Base-by-base conservation (phyloP, 2,888 invertebrate genomes). In the Drosophila stalkeri region DNA sequence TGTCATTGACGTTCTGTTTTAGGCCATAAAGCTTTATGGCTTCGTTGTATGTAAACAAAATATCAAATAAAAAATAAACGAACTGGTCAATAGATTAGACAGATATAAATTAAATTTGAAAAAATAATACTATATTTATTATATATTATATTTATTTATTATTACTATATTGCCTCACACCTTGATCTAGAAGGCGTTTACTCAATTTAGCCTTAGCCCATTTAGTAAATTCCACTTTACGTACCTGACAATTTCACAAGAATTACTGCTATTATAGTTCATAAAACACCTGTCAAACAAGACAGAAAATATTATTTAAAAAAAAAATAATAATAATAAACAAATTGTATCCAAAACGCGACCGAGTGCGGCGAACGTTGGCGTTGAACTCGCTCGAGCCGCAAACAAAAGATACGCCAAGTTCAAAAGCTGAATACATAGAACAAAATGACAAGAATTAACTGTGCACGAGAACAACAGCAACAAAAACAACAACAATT, bases 381-480 rank as follows among this genome's bases (percentile, higher is more conserved):
- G 57, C 69, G 79, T 51, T 72, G 59, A 86, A 83, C 84, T 84
- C 82, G 68, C 72, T 68, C 64, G 73, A 65, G 64, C 52, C 43
- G 46, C 69, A 60, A 47, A 81, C 74, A 74, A 74, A 64, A 74
- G 67, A 73, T 67, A 47, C 73, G 61, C 41, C 72, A 67, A 67
- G 65, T 78, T 71, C 55, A 64, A 77, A 78, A 65, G 44, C 51
- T 37, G 47, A 61, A 68, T 47, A 20, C 66, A 67, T 39, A 63
- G 64, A 74, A 54, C 46, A 56, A 78, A 71, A 64, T 69, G 61
- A 47, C 64, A 62, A 74, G 70, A 80, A 78, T 81, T 81, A 71
- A 77, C 84, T 73, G 65, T 75, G 77, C 71, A 73, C 46, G 47
- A 37, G 57, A 72, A 37, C 57, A 70, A 64, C 49, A 59, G 44